Conservation (phyloP, 2,113 vertebrate species). For the Saccopteryx bilineata region DNA sequence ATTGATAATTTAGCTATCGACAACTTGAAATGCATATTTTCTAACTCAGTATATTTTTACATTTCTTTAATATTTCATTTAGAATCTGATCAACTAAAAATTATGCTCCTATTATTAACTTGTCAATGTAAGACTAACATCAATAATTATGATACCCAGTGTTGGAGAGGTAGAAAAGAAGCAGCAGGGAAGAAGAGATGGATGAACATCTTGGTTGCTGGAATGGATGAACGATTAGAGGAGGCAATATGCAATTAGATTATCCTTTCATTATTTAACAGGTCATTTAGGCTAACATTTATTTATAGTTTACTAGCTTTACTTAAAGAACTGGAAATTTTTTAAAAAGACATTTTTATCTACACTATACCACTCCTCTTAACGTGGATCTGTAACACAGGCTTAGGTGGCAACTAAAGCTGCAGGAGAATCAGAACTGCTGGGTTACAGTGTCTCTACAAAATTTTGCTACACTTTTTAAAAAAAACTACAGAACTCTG, state of each 20-base stretch:
- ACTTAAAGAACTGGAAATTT: neutral
- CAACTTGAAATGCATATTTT: neutral
- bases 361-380: neutral
- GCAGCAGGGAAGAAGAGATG: neutral
- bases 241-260: neutral
- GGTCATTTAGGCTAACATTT: neutral
- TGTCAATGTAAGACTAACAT: neutral
- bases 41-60: neutral
- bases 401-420: no score
- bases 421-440: neutral
- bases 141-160: neutral
- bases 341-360: neutral
- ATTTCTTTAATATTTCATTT: constrained; percentile 41
- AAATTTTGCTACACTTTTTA: neutral
- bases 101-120: neutral
- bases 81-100: neutral
- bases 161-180: neutral
- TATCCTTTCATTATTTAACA: neutral
- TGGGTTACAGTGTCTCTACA: neutral
- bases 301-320: neutral
- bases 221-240: neutral
- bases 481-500: neutral
- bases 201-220: neutral
- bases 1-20: neutral
- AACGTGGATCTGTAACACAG: neutral